phyloP scores from a whole-genome alignment of 2,113 vertebrate species.

The Gopherus flavomarginatus region DNA sequence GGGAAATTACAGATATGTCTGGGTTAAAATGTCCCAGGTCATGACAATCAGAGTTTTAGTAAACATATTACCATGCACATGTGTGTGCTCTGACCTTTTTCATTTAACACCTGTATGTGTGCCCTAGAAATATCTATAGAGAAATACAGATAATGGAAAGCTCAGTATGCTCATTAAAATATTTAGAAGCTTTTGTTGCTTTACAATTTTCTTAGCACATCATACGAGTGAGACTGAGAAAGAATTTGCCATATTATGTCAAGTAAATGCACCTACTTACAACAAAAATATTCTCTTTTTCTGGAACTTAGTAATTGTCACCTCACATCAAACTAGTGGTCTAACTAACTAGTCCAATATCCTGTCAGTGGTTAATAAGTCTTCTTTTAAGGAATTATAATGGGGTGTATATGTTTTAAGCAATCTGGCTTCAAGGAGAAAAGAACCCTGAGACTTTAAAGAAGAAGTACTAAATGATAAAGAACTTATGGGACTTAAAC shows the following conservation, averaged over 20 bases:
- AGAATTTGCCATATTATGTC: not conserved
- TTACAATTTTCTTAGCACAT: not conserved
- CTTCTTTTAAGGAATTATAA: not conserved
- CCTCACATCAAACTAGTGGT: not conserved
- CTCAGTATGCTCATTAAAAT: not conserved
- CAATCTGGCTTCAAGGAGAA: not conserved
- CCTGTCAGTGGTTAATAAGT: not conserved
- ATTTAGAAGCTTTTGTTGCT: not conserved
- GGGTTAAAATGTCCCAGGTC: not conserved
- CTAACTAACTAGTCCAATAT: not conserved
- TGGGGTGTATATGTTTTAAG: not conserved
- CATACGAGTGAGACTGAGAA: not conserved
- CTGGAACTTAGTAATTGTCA: not conserved
- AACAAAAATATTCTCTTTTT: not conserved
- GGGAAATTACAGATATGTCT: not conserved
- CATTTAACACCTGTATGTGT: not conserved
- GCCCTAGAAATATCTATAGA: not conserved
- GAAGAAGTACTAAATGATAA: not conserved
- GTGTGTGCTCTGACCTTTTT: not conserved
- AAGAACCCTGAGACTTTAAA: not conserved
- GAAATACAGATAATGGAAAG: not conserved
- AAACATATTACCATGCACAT: not conserved
- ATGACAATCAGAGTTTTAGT: not conserved
- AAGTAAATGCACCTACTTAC: not conserved
- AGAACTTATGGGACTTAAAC: not conserved